Conservation (phyloP, 2,113 vertebrate genomes). For the Emydura subglobosa region DNA sequence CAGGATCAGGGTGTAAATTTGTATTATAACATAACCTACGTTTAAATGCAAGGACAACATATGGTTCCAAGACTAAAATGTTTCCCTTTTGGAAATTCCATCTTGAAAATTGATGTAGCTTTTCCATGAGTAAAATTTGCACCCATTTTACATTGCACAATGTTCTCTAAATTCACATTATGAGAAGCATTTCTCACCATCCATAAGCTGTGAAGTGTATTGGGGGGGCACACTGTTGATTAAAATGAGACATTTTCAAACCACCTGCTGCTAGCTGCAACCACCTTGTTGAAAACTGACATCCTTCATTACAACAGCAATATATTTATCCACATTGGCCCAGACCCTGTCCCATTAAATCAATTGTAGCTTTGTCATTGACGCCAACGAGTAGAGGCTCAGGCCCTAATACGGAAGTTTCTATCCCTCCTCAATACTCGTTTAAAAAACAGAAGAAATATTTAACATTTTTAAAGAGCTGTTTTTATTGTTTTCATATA, state of each 20-base stretch:
- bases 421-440: neutral
- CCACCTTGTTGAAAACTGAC: slow-evolving; percentile 25
- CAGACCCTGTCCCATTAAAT: neutral
- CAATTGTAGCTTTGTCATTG: neutral
- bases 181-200: slow-evolving; percentile 42
- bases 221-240: slow-evolving; percentile 30
- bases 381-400: neutral
- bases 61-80: slow-evolving; percentile 3
- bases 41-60: neutral
- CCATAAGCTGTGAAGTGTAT: slow-evolving; percentile 32
- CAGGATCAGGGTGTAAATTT: neutral
- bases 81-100: neutral
- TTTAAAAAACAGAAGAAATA: neutral
- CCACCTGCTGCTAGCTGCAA: neutral
- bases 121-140: neutral
- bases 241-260: slow-evolving; percentile 57
- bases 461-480: neutral
- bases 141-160: slow-evolving; percentile 14
- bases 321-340: neutral
- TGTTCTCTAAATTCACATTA: slow-evolving; percentile 48
- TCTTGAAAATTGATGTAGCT: neutral
- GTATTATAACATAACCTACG: neutral
- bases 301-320: neutral
- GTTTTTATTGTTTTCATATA: neutral
- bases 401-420: neutral